A percentile compares a stretch with the other conserved stretches of the same genome.
Evolutionary conservation across 2,797 vertebrate genomes (phyloP).

Genomic region (Coregonus sp.): DNA sequence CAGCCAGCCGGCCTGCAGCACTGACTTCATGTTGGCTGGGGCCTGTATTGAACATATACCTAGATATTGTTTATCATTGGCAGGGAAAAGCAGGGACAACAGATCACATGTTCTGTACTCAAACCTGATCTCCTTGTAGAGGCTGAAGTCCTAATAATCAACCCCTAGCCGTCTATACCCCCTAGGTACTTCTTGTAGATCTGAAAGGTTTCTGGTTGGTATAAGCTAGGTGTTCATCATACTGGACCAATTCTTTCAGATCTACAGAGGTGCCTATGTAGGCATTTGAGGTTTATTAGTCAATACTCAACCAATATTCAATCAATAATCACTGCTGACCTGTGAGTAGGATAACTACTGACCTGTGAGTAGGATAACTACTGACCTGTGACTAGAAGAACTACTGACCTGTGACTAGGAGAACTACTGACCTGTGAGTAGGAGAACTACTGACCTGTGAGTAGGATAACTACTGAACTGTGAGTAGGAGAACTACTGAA

Average conservation of each 20-base stretch:
- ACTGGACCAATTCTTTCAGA: too few relatives aligned
- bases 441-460: not conserved
- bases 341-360: too few relatives aligned
- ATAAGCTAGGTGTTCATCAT: not conserved
- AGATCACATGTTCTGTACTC: not conserved
- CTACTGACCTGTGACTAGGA: too few relatives aligned
- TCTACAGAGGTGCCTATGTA: not conserved
- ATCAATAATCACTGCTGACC: not conserved
- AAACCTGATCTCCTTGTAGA: not conserved
- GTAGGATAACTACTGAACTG: constrained; percentile 80
- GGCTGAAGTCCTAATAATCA: not conserved
- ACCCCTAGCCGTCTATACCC: not conserved
- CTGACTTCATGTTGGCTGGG: constrained; percentile 95
- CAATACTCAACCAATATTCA: not conserved
- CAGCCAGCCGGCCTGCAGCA: constrained; percentile 94
- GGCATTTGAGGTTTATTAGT: not conserved
- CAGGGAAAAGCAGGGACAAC: not conserved
- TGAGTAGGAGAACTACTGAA: constrained; percentile 83
- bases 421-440: not conserved
- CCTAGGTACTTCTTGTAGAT: not conserved
- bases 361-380: too few relatives aligned
- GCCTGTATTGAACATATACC: constrained; percentile 71
- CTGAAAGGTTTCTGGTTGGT: not conserved
- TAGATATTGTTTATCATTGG: not conserved
- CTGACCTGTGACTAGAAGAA: too few relatives aligned